Conservation (phyloP, 2,113 vertebrate genomes). For the Myrmecophaga tridactyla region DNA sequence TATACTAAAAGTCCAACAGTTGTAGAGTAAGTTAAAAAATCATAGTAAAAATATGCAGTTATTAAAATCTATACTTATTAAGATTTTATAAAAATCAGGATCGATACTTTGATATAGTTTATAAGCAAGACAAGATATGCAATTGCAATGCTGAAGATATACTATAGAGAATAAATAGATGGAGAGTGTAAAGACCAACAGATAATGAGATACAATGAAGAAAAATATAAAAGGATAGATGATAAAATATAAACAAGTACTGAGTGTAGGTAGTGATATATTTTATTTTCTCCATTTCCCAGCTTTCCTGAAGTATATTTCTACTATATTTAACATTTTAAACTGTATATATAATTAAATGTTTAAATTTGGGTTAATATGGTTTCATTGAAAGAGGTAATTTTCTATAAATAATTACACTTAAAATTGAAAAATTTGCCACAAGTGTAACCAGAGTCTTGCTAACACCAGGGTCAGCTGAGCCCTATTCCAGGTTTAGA, state of each 20-base stretch:
- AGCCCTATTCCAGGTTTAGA: too few relatives aligned
- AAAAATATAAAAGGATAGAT: neutral
- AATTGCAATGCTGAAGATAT: neutral
- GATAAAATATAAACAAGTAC: neutral
- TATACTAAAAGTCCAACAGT: neutral
- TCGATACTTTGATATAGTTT: neutral
- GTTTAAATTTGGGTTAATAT: neutral
- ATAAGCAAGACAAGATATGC: neutral
- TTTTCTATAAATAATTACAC: neutral
- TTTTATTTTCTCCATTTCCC: neutral
- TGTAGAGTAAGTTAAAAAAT: neutral
- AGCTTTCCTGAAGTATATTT: neutral
- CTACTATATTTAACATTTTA: neutral
- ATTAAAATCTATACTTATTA: neutral
- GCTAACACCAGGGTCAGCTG: too few relatives aligned
- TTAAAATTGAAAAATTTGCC: neutral
- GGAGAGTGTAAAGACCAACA: neutral
- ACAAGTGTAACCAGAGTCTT: neutral
- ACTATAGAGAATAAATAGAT: neutral
- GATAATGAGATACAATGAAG: neutral
- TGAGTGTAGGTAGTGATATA: neutral
- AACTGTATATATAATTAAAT: neutral
- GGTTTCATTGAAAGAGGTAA: neutral
- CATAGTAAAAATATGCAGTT: neutral
- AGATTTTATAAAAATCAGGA: neutral